Percentiles rank a stretch among this genome's conserved stretches.
Evolutionary conservation across 2,113 vertebrate species (phyloP).

Genomic region (Budorcas taxicolor): DNA sequence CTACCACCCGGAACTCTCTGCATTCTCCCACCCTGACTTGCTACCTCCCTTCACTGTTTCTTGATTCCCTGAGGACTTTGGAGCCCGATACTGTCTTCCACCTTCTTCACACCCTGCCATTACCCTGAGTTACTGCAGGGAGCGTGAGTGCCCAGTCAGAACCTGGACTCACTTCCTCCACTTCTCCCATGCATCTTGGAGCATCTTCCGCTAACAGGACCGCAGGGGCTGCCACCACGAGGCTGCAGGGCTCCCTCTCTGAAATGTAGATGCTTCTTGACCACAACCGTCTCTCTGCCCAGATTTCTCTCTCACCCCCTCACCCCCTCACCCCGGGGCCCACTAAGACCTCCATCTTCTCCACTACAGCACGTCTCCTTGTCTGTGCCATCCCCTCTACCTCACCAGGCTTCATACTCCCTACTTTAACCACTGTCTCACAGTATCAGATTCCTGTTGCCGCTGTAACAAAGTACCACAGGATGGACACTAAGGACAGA

Average conservation of each 20-base stretch:
- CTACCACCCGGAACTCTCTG: not conserved
- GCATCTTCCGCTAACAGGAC: not conserved
- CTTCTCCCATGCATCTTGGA: not conserved
- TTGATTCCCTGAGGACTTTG: not conserved
- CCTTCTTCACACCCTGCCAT: not conserved
- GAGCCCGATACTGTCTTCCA: not conserved
- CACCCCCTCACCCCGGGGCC: not conserved
- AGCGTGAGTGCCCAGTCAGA: not conserved
- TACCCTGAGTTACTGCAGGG: not conserved
- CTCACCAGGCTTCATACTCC: not conserved
- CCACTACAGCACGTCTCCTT: not conserved
- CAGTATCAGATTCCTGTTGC: not conserved
- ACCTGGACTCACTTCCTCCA: not conserved
- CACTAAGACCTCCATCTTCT: not conserved
- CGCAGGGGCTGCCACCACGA: rapidly evolving
- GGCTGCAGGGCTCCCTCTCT: not conserved
- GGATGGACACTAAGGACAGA: not conserved
- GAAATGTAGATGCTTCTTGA: not conserved
- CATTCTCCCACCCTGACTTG: not conserved
- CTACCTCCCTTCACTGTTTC: not conserved
- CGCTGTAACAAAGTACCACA: not conserved
- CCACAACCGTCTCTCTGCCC: not conserved
- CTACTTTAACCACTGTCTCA: not conserved
- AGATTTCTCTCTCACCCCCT: not conserved
- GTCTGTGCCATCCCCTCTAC: not conserved